Evolutionary conservation across 2,113 vertebrate species (phyloP), one percentile per base, ranked within the genome.

Genomic region (Atlantisia rogersi): DNA sequence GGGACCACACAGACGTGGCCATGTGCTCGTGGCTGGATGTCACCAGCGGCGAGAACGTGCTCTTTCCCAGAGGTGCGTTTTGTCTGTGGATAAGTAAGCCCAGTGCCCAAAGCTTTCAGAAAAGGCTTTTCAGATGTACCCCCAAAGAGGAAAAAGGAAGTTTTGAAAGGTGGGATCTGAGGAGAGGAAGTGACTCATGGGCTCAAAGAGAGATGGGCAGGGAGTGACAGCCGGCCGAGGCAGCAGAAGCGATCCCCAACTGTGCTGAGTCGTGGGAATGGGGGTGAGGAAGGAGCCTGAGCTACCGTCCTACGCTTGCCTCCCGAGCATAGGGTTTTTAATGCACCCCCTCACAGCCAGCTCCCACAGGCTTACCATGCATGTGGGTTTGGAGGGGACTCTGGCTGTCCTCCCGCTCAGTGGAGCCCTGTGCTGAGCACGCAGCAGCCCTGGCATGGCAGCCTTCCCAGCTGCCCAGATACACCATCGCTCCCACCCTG

Each of bases 91-190:
- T 29, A 50, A 85, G 69, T 12, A 60, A 95, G 31, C 21, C 59
- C 5, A 42, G 19, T 28, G 39, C 42, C 42, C 5, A 46, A 46
- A 46, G 2, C 71, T 86, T 90, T 84, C 52, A 21, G 67, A 77
- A 56, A 53, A 62, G 26, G 18, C 85, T 78, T 70, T 70, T 60
- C 83, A 74, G 76, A 75, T 1, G 1, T 76, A 60, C 26, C 85
- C 94, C 85, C 3, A 1, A 81, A 81, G 89, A 94, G 92, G 96
- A 78, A 96, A 95, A 92, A 92, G 95, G 96, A 96, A 97, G 95
- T 97, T 97, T 97, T 95, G 94, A 96, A 97, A 97, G 94, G 93
- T 96, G 95, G 91, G 90, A 86, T 92, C 65, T 94, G 67, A 96
- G 74, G 40, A 58, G 50, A 95, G 94, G 95, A 96, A 94, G 94